Percentiles rank a stretch among this genome's conserved stretches.
phyloP scores from a whole-genome alignment of 2,888 invertebrate genomes.

The Volucella bombylans region DNA sequence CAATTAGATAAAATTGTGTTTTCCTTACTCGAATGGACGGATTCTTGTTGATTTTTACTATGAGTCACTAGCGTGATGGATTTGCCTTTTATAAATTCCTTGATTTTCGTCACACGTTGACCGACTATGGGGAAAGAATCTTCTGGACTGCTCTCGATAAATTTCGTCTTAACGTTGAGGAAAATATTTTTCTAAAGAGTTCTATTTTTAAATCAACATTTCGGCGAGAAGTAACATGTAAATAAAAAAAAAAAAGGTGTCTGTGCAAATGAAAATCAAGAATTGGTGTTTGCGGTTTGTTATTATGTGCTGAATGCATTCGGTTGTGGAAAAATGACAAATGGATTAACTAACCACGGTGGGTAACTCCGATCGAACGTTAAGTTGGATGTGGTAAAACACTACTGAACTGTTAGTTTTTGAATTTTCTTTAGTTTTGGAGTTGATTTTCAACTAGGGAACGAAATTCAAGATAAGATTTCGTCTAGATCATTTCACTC shows the following conservation, averaged over 20 bases:
- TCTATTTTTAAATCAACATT: slow-evolving; percentile 63
- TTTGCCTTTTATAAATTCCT: slow-evolving; percentile 37
- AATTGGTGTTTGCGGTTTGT: slow-evolving; percentile 46
- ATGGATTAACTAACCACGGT: not conserved
- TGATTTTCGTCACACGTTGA: slow-evolving; percentile 22
- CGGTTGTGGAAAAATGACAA: slow-evolving; percentile 31
- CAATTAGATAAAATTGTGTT: not conserved
- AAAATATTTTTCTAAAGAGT: slow-evolving; percentile 44
- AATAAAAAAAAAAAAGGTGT: slow-evolving; percentile 49
- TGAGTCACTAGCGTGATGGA: slow-evolving; percentile 48
- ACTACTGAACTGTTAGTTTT: no score
- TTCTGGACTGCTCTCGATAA: slow-evolving; percentile 60
- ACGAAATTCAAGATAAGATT: no score
- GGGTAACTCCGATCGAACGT: not conserved
- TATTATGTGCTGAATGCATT: slow-evolving; percentile 58
- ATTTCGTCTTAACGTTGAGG: slow-evolving; percentile 37
- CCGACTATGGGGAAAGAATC: slow-evolving; percentile 36
- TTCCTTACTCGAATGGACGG: slow-evolving; percentile 29
- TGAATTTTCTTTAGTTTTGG: no score
- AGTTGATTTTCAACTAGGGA: no score
- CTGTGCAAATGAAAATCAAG: slow-evolving; percentile 37
- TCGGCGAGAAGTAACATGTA: slow-evolving; percentile 53
- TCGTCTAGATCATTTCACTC: no score
- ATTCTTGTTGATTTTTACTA: slow-evolving; percentile 1
- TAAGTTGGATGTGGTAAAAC: slow-evolving; percentile 21